Evolutionary conservation across 2,888 invertebrate genomes (phyloP).

Genomic region (Synergus laeviventris): DNA sequence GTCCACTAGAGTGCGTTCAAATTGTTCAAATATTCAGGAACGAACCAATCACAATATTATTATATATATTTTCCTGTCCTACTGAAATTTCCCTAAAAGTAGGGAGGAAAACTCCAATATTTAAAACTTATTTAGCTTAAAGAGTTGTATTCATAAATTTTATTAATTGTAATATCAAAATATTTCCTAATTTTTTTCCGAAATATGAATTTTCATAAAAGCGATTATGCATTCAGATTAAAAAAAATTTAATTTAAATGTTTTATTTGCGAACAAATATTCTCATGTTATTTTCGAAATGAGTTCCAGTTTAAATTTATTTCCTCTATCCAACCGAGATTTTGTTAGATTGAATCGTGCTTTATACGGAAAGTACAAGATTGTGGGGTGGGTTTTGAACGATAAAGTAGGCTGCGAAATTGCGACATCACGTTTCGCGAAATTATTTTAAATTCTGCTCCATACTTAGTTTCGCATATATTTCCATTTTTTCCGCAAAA

Average conservation of each 20-base stretch:
- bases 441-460: conserved; percentile 23
- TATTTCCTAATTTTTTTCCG: no score
- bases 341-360: neutral
- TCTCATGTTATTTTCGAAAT: neutral
- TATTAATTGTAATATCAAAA: no score
- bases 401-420: neutral
- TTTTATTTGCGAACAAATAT: neutral
- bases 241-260: neutral
- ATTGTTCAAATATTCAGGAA: no score
- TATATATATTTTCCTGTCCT: no score
- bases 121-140: no score
- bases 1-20: no score
- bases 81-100: no score
- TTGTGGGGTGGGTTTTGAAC: neutral
- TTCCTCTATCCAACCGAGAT: neutral
- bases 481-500: neutral
- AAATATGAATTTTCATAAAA: no score
- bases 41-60: no score
- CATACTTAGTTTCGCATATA: neutral
- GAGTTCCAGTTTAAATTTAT: neutral
- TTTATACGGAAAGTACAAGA: neutral
- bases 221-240: neutral
- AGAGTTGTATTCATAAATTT: no score
- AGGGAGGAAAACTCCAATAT: no score
- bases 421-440: conserved; percentile 21